Conservation (phyloP, 1,140 invertebrate species). For the Hylyphantes graminicola region DNA sequence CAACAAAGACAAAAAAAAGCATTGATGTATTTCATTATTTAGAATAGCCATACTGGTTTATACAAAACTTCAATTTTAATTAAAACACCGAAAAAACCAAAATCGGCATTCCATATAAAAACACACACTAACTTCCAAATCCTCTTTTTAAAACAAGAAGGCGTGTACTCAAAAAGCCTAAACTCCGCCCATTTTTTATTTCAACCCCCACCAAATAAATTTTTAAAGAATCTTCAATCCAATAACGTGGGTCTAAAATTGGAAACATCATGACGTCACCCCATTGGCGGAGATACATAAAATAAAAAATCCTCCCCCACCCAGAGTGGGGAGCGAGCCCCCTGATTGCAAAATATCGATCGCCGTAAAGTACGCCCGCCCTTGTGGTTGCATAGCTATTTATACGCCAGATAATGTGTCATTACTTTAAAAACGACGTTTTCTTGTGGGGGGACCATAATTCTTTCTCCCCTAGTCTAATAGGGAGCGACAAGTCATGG, state of each 20-base stretch:
- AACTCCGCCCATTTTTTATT: constrained; percentile 28
- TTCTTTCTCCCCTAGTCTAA: neutral
- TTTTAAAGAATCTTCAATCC: constrained; percentile 39
- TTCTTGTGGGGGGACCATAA: constrained; percentile 14
- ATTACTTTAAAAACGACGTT: constrained; percentile 17
- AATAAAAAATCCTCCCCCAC: neutral
- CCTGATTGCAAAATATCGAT: constrained; percentile 56
- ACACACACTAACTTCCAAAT: neutral
- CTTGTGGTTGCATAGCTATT: constrained; percentile 35
- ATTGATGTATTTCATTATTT: too few relatives aligned
- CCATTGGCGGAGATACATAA: neutral
- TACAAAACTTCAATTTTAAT: too few relatives aligned
- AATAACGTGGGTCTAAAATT: neutral
- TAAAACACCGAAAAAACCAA: neutral
- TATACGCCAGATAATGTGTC: constrained; percentile 36
- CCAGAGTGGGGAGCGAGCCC: constrained; percentile 18
- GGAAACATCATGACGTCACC: constrained; percentile 16
- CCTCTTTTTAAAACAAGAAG: neutral
- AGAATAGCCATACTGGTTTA: too few relatives aligned
- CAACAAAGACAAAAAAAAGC: too few relatives aligned
- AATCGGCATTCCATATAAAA: neutral
- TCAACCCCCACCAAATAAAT: constrained; percentile 4
- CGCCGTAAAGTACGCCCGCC: constrained; percentile 17
- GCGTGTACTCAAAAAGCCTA: neutral
- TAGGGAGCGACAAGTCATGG: constrained; percentile 1